A percentile compares a stretch with the other conserved stretches of the same genome.
phyloP scores from a whole-genome alignment of 2,797 vertebrate genomes.

The Buphagus erythrorhynchus region DNA sequence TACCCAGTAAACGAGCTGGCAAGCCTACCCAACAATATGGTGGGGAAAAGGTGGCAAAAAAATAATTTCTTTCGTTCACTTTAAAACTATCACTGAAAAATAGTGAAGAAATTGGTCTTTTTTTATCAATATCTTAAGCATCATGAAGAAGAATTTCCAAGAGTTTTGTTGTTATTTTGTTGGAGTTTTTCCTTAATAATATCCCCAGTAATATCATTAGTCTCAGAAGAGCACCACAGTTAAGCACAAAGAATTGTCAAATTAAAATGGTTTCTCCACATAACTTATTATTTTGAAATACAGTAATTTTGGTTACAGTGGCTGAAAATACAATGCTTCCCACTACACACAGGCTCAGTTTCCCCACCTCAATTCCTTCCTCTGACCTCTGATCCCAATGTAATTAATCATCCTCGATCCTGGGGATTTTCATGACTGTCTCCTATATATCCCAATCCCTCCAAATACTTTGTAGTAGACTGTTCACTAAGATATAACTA shows the following conservation, averaged over 20 bases:
- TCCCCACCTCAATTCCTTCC: background rate
- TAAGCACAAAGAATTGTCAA: background rate
- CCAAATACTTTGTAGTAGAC: background rate
- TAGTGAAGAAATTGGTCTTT: background rate
- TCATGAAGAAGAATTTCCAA: background rate
- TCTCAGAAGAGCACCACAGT: background rate
- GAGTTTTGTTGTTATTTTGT: background rate
- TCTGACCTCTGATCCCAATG: background rate
- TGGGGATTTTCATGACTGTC: background rate
- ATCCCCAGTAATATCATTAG: background rate
- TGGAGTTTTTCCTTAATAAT: accelerated
- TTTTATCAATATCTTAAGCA: background rate
- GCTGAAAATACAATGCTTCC: background rate
- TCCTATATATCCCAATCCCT: background rate
- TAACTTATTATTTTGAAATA: background rate
- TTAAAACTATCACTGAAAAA: background rate
- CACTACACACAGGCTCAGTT: background rate
- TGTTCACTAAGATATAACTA: background rate
- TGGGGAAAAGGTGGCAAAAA: background rate
- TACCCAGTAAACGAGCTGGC: background rate
- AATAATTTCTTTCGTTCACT: background rate
- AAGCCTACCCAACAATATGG: background rate
- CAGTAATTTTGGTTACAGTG: background rate
- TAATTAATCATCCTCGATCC: background rate
- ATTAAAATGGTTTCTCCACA: background rate